Percentiles rank a stretch among this genome's conserved stretches.
phyloP scores from a whole-genome alignment of 2,797 vertebrate genomes.

The Catamblyrhynchus diadema region DNA sequence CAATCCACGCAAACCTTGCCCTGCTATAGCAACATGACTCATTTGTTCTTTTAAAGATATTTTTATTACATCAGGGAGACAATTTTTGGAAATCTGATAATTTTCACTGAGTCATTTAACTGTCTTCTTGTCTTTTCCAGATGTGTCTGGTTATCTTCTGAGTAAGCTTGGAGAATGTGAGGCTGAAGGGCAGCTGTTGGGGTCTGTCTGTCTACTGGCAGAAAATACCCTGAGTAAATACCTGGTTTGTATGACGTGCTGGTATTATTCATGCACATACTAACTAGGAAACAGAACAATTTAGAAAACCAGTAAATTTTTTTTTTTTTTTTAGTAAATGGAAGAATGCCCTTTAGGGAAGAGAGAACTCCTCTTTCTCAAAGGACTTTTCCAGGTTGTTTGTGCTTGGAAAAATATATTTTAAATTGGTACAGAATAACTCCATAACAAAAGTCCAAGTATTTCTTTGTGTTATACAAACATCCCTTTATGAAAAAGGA shows the following conservation, averaged over 20 bases:
- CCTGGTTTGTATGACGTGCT: background rate
- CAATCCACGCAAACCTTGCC: background rate
- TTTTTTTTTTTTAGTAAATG: background rate
- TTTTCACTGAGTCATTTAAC: conserved; percentile 44
- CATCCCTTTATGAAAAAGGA: background rate
- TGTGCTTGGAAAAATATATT: background rate
- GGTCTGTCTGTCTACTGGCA: background rate
- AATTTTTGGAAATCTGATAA: conserved; percentile 27
- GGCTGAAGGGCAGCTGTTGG: background rate
- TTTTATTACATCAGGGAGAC: conserved; percentile 9
- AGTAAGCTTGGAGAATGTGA: conserved; percentile 4
- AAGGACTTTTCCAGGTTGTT: background rate
- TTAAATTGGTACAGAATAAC: background rate
- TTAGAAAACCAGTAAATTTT: background rate
- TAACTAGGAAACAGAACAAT: background rate
- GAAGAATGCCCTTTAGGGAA: background rate
- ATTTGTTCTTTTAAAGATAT: conserved; percentile 36
- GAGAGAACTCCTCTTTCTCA: background rate
- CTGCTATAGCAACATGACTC: conserved; percentile 57
- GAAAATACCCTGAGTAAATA: background rate
- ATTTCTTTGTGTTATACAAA: background rate
- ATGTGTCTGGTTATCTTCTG: conserved; percentile 12
- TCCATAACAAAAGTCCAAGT: background rate
- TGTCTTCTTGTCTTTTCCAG: background rate
- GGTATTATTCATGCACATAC: background rate